These are phyloP conservation scores for Procambarus clarkii DNA, from an alignment of 1,140 invertebrate genomes.

Conservation along the genomic window DNA sequence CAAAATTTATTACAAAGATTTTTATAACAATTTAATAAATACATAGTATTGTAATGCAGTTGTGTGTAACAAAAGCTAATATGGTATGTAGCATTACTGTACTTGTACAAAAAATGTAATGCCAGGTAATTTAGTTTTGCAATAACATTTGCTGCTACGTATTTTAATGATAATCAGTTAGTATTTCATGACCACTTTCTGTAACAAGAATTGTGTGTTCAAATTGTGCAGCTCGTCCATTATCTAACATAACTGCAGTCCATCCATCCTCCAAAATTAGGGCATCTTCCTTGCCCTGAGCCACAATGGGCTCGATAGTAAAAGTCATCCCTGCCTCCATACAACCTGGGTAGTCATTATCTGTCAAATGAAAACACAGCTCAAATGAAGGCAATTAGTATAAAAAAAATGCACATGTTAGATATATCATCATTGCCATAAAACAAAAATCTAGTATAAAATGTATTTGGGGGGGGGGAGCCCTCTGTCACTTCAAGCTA, in stretches of 20 bases:
- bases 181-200: constrained; percentile 76
- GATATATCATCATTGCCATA: no score
- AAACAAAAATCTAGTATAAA: no score
- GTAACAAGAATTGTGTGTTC: constrained; percentile 95
- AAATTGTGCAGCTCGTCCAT: constrained; percentile 89
- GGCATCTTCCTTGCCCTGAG: constrained; percentile 83
- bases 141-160: not conserved
- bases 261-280: constrained; percentile 89
- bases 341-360: constrained; percentile 82
- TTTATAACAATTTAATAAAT: no score
- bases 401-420: no score
- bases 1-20: no score
- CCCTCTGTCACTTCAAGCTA: no score
- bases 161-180: constrained; percentile 72
- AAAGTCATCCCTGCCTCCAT: constrained; percentile 95
- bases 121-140: not conserved
- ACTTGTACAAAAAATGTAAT: no score
- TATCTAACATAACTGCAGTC: constrained; percentile 89
- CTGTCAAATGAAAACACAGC: constrained; percentile 76
- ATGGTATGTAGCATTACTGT: no score
- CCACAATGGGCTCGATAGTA: constrained; percentile 93
- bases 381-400: no score
- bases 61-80: no score
- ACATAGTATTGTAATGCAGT: no score
- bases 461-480: no score